Evolutionary conservation across 2,113 vertebrate genomes (phyloP).

Genomic region (Pseudopodoces humilis): DNA sequence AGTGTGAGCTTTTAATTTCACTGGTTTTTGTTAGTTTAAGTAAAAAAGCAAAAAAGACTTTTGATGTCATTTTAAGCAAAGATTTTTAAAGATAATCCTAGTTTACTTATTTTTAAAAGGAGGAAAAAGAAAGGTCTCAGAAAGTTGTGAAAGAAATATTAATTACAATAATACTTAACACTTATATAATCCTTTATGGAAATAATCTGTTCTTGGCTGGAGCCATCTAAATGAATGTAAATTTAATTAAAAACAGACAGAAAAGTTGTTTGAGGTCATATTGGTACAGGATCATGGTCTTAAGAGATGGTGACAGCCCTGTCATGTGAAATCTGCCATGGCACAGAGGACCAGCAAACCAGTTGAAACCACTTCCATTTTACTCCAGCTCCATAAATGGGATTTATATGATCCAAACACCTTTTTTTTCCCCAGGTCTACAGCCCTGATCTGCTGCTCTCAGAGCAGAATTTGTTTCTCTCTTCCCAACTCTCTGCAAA

Average conservation of each 20-base stretch:
- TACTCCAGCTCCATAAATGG: not conserved
- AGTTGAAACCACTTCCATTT: not conserved
- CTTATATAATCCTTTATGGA: not conserved
- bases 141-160: not conserved
- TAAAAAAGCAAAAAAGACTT: not conserved
- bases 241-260: not conserved
- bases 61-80: conserved; percentile 13
- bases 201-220: not conserved
- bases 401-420: not conserved
- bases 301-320: not conserved
- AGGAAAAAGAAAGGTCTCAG: not conserved
- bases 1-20: conserved; percentile 28
- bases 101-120: conserved; percentile 29
- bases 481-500: not conserved
- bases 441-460: not conserved
- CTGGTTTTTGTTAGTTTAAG: conserved; percentile 24
- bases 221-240: conserved; percentile 23
- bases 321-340: not conserved
- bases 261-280: not conserved
- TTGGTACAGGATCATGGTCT: not conserved
- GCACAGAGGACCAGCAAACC: not conserved
- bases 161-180: not conserved
- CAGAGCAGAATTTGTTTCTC: not conserved
- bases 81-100: not conserved
- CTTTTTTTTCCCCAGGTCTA: not conserved